phyloP scores from a whole-genome alignment of 1,140 invertebrate genomes.

The Hydropsyche tenuis region DNA sequence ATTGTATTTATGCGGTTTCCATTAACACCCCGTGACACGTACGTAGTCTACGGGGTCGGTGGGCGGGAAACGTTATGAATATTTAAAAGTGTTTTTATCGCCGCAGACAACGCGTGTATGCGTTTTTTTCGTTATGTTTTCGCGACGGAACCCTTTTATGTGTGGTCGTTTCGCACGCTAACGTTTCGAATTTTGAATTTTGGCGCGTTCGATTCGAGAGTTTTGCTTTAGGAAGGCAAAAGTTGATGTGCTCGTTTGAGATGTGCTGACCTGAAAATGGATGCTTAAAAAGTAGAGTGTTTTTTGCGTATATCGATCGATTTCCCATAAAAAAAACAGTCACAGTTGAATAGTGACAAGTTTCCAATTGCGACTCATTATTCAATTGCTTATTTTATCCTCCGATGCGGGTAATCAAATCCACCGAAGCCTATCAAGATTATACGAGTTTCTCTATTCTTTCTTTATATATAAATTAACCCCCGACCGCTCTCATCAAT shows the following conservation, averaged over 20 bases:
- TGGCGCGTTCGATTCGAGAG: too few relatives aligned
- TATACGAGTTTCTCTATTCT: too few relatives aligned
- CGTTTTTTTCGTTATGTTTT: neutral
- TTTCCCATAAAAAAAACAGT: too few relatives aligned
- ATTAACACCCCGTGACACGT: slow-evolving; percentile 22
- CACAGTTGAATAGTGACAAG: neutral
- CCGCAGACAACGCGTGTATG: neutral
- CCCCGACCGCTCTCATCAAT: neutral
- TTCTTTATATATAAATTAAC: too few relatives aligned
- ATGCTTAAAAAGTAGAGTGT: too few relatives aligned
- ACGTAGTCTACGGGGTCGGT: neutral
- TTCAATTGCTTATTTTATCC: neutral
- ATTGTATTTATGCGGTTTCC: slow-evolving; percentile 27
- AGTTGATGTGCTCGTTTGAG: too few relatives aligned
- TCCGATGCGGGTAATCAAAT: slow-evolving; percentile 14
- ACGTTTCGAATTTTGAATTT: too few relatives aligned
- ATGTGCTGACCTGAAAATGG: too few relatives aligned
- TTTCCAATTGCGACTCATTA: slow-evolving; percentile 2
- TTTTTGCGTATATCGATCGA: too few relatives aligned
- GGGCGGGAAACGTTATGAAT: slow-evolving; percentile 16
- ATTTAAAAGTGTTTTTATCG: slow-evolving; percentile 24
- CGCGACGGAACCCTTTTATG: slow-evolving; percentile 1
- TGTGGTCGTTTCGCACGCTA: neutral
- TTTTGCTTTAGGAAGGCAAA: too few relatives aligned
- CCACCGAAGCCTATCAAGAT: neutral